phyloP scores from a whole-genome alignment of 1,140 invertebrate genomes.

The Pogonognathellus flavescens region DNA sequence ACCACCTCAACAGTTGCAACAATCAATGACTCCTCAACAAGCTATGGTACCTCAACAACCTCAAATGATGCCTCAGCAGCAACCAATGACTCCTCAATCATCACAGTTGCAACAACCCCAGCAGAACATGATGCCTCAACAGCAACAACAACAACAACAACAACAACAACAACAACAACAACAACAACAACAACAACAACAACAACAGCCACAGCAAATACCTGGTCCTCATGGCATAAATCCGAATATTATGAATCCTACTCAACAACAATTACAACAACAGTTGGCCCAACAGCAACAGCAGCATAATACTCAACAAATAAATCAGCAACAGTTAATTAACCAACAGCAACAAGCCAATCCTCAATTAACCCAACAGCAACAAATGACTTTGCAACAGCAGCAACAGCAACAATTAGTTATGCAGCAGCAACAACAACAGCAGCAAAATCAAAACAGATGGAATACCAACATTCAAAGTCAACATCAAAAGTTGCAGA shows the following conservation, averaged over 20 bases:
- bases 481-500: slow-evolving; percentile 58
- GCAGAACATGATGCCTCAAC: slow-evolving; percentile 68
- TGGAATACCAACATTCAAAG: slow-evolving; percentile 50
- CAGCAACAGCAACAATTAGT: slow-evolving; percentile 71
- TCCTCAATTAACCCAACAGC: slow-evolving; percentile 6
- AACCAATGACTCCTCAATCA: slow-evolving; percentile 67
- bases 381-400: slow-evolving; percentile 67
- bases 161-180: slow-evolving; percentile 61
- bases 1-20: not conserved
- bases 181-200: slow-evolving; percentile 67
- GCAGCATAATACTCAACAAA: not conserved
- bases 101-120: slow-evolving; percentile 71
- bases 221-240: not conserved
- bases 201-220: slow-evolving; percentile 68
- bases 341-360: not conserved
- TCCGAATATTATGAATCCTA: slow-evolving; percentile 51
- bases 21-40: slow-evolving; percentile 4
- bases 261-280: slow-evolving; percentile 32
- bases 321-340: not conserved
- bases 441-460: slow-evolving; percentile 68
- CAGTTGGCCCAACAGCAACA: slow-evolving; percentile 23
- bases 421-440: slow-evolving; percentile 71
- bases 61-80: slow-evolving; percentile 68
- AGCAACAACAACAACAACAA: slow-evolving; percentile 70
- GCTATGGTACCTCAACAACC: slow-evolving; percentile 68